Evolutionary conservation across 2,888 invertebrate genomes (phyloP), one percentile per base, ranked within the genome.

Genomic region (Uropetala carovei): DNA sequence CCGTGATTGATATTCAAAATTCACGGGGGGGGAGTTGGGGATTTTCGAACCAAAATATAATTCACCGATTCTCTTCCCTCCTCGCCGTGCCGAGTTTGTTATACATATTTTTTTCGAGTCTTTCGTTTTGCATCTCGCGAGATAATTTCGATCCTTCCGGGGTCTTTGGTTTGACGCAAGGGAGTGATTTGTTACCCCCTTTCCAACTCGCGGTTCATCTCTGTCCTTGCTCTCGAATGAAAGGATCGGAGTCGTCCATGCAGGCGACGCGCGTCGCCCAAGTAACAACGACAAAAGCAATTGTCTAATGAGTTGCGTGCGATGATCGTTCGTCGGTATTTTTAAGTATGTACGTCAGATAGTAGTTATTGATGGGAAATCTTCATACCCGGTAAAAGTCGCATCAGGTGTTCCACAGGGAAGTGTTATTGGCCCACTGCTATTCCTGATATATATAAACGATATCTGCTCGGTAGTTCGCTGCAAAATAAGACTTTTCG

Each of bases 1-100:
- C 89, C 89, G 89, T 89, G 89, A 89, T 89, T 89, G 89, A 89
- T 89, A 89, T 89, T 89, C 89, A 89, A 89, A 89, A 89, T 64
- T 89, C 89, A 89, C 89, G 60, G 89, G 30, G 75, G n/a, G n/a
- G 75, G 75, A n/a, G 22, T 75, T 27, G 22, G 27, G 22, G 22
- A 22, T 75, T 75, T 75, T 27, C 75, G 75, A 75, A 75, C 27
- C 75, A 75, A 75, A 75, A 75, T 75, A 75, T 68, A 68, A 68
- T 22, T 22, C 18, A 27, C 75, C 27, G 75, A 68, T 68, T 75
- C 27, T 22, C 75, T 1, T 57, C 22, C 56, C 83, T 83, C 43
- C 30, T 13, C 30, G 14, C 60, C 64, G 18, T n/a, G 7, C 18
- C 43, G 30, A 8, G 27, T 64, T n/a, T 11, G 9, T 11, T 60